Conservation (phyloP, 1,140 invertebrate species). For the Rhopalosiphum padi region DNA sequence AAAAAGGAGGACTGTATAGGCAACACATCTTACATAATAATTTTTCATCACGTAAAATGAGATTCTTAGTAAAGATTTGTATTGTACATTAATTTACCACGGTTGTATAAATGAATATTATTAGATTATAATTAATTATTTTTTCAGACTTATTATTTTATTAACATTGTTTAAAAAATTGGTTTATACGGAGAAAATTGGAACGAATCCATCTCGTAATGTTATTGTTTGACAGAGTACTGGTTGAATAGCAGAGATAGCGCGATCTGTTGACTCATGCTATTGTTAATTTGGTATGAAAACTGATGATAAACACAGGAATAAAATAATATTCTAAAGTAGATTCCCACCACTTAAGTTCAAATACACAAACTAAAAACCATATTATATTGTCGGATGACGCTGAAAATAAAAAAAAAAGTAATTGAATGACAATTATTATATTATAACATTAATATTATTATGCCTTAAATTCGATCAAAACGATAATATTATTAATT, state of each 20-base stretch:
- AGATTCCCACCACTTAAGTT: neutral
- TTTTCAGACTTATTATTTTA: neutral
- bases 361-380: neutral
- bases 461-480: neutral
- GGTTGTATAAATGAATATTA: neutral
- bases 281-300: neutral
- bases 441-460: neutral
- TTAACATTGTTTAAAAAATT: neutral
- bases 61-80: neutral
- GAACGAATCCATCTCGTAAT: neutral
- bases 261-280: neutral
- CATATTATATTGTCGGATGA: neutral
- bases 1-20: neutral
- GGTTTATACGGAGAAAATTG: neutral
- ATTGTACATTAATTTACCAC: neutral
- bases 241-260: too few species aligned
- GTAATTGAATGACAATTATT: neutral
- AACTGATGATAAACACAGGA: neutral
- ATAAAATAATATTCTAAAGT: neutral
- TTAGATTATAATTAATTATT: neutral
- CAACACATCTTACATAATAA: neutral
- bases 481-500: neutral
- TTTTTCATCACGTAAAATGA: neutral
- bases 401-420: neutral
- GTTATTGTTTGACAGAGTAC: neutral